Evolutionary conservation across 2,113 vertebrate species (phyloP).

Genomic region (Corythaixoides concolor): DNA sequence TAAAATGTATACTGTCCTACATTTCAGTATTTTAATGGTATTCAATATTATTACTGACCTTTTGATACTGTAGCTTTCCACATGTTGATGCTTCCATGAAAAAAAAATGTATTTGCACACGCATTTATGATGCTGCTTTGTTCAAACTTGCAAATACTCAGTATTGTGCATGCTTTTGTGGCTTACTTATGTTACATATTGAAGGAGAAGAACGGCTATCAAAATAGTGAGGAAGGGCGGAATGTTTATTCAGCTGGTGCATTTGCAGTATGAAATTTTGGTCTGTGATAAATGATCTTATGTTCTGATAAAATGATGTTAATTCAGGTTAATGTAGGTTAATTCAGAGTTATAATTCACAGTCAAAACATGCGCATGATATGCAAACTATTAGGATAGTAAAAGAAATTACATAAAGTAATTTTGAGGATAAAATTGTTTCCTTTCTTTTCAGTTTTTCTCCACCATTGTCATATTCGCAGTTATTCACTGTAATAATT

Average conservation of each 20-base stretch:
- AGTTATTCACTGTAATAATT: background rate
- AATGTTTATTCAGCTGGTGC: no score
- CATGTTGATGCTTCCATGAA: background rate
- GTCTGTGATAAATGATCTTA: no score
- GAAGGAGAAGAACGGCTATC: no score
- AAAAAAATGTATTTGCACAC: background rate
- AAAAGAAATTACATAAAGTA: background rate
- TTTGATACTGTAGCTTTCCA: background rate
- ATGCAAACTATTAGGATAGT: background rate
- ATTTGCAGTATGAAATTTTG: no score
- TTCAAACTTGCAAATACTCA: background rate
- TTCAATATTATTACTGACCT: background rate
- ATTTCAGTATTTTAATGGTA: background rate
- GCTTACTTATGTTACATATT: background rate
- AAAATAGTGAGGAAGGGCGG: no score
- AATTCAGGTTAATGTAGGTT: background rate
- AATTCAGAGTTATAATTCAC: slow-evolving; percentile 53
- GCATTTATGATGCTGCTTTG: background rate
- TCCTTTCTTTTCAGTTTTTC: background rate
- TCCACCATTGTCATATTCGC: background rate
- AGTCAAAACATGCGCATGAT: background rate
- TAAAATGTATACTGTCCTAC: background rate
- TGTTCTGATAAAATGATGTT: no score
- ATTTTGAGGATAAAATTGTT: background rate
- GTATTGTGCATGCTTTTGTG: background rate